These are phyloP conservation scores for Alosa alosa DNA, from an alignment of 2,113 vertebrate genomes.

Conservation along the genomic window DNA sequence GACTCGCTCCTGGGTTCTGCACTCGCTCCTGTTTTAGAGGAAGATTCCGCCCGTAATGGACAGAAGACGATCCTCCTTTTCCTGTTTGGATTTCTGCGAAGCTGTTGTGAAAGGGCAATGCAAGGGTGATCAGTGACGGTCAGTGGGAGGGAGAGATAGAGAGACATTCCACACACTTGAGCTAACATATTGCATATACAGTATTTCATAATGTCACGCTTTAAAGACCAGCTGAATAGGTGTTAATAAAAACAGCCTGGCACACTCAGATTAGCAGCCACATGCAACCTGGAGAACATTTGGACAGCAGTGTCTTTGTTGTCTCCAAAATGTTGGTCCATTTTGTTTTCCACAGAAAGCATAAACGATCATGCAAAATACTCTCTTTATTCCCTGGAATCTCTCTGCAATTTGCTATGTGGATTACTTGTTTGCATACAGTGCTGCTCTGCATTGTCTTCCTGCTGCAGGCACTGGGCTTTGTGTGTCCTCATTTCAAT, in stretches of 20 bases:
- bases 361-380: background rate
- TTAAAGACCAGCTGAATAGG: background rate
- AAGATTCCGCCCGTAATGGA: background rate
- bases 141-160: background rate
- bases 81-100: background rate
- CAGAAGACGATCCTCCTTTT: background rate
- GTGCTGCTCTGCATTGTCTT: background rate
- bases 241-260: background rate
- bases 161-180: background rate
- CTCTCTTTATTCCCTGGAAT: background rate
- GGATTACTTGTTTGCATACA: background rate
- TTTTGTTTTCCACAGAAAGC: background rate
- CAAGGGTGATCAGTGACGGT: background rate
- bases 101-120: background rate
- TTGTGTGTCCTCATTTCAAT: background rate
- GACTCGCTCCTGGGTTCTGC: no score
- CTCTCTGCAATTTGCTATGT: background rate
- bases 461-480: background rate
- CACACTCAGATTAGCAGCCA: background rate
- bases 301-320: background rate
- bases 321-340: background rate
- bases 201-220: background rate
- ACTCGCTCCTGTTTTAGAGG: background rate
- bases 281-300: background rate
- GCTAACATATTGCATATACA: background rate